Conservation (phyloP, 1,140 invertebrate species). For the Platyura marginata region DNA sequence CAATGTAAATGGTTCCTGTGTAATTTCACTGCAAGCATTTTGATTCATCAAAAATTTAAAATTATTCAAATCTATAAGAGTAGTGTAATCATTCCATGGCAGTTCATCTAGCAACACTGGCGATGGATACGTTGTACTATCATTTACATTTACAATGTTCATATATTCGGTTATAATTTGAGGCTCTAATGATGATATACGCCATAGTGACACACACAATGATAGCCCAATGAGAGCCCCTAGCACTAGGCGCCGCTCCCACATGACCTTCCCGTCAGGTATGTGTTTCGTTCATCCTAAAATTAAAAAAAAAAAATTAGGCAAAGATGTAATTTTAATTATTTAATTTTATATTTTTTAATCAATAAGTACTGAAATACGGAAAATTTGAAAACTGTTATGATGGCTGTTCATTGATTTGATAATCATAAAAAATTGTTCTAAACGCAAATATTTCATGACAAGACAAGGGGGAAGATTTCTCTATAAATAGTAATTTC, state of each 20-base stretch:
- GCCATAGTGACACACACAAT: conserved; percentile 18
- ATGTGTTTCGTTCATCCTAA: background rate
- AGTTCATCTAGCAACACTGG: conserved; percentile 4
- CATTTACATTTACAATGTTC: background rate
- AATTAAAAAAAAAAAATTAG: background rate
- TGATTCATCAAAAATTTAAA: conserved; percentile 37
- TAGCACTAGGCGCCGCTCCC: conserved; percentile 19
- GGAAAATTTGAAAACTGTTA: no score
- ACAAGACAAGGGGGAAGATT: no score
- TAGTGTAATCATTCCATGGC: conserved; percentile 22
- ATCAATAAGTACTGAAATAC: no score
- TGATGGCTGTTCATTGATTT: no score
- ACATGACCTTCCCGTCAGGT: conserved; percentile 7
- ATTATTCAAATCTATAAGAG: conserved; percentile 33
- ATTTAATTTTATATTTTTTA: no score
- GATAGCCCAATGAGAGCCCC: conserved; percentile 17
- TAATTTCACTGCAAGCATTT: conserved; percentile 24
- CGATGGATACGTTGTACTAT: background rate
- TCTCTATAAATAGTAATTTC: no score
- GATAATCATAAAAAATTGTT: no score
- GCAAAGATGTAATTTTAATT: no score
- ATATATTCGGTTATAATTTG: conserved; percentile 4
- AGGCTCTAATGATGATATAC: conserved; percentile 15
- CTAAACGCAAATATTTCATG: no score
- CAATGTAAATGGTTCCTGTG: conserved; percentile 25